phyloP scores from a whole-genome alignment of 2,797 vertebrate genomes.

The Melopsittacus undulatus region DNA sequence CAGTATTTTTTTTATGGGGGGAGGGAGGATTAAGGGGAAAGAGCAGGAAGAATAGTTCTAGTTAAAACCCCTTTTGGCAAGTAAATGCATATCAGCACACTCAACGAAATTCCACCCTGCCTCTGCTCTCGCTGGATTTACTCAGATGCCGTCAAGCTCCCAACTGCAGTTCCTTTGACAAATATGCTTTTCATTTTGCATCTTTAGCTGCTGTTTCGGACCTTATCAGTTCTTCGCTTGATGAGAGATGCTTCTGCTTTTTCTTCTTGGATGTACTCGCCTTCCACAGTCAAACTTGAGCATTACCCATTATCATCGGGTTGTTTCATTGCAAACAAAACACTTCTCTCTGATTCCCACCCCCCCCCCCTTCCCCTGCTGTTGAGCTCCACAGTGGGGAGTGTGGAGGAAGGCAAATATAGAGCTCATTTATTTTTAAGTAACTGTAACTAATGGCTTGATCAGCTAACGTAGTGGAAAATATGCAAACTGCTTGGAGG shows the following conservation, averaged over 20 bases:
- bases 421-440: conserved; percentile 71
- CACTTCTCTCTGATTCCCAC: not conserved
- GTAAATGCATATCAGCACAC: not conserved
- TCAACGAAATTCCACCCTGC: conserved; percentile 10
- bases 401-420: conserved; percentile 12
- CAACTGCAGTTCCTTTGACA: not conserved
- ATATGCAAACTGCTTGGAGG: conserved; percentile 70
- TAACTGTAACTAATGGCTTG: conserved; percentile 72
- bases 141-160: not conserved
- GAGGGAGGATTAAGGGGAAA: conserved; percentile 37
- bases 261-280: not conserved
- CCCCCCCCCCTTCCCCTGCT: not conserved
- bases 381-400: not conserved
- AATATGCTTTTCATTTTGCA: conserved; percentile 46
- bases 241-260: conserved; percentile 32
- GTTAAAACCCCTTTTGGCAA: conserved; percentile 42
- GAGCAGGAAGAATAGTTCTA: conserved; percentile 35
- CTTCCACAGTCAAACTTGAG: not conserved
- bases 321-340: not conserved
- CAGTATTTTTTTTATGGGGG: not conserved
- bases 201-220: conserved; percentile 12
- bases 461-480: conserved; percentile 75
- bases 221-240: conserved; percentile 23
- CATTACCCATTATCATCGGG: not conserved
- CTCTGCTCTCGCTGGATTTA: not conserved